Evolutionary conservation across 2,113 vertebrate species (phyloP).

Genomic region (Dasyurus viverrinus): DNA sequence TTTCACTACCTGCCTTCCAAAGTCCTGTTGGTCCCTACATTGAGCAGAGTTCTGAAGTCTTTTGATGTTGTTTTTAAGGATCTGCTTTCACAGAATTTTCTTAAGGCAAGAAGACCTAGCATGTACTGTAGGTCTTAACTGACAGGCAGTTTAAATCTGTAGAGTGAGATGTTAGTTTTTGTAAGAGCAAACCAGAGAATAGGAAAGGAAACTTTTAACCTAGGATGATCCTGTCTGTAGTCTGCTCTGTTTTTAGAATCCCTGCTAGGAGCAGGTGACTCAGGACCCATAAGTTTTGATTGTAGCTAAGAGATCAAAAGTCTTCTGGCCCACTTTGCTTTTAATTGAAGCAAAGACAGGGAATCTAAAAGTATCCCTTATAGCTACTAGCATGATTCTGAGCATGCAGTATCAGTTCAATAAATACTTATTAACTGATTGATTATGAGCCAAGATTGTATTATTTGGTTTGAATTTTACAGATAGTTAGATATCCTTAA

Average conservation of each 20-base stretch:
- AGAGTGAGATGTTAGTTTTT: background rate
- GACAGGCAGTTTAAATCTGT: background rate
- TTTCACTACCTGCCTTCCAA: background rate
- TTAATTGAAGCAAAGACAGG: background rate
- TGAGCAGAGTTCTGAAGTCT: background rate
- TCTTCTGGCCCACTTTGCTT: background rate
- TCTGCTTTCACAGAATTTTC: background rate
- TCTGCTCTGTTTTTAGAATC: background rate
- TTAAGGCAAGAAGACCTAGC: background rate
- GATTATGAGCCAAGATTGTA: background rate
- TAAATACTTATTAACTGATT: background rate
- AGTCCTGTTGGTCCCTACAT: background rate
- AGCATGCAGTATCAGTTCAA: background rate
- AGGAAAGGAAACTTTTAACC: background rate
- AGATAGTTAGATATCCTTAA: background rate
- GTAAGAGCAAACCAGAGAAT: background rate
- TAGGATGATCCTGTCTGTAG: background rate
- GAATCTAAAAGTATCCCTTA: background rate
- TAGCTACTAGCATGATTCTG: background rate
- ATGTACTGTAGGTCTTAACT: background rate
- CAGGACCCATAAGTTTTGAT: background rate
- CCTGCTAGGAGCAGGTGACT: background rate
- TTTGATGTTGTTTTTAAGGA: background rate
- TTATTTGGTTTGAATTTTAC: background rate
- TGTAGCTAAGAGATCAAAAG: background rate